Evolutionary conservation across 1,140 invertebrate species (phyloP).

Genomic region (Formica exsecta): DNA sequence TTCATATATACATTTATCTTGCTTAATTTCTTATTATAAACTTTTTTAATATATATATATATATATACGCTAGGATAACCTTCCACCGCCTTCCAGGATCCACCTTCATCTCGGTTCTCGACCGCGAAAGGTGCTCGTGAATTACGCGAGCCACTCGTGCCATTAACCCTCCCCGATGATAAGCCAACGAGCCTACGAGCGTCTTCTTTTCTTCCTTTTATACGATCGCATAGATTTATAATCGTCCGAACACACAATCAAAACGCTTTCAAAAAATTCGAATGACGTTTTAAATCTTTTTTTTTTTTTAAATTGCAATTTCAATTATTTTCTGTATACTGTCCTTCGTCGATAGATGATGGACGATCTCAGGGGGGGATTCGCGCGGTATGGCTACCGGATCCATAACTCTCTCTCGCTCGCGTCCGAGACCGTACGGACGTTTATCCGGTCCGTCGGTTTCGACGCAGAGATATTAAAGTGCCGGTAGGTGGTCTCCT

Average conservation of each 20-base stretch:
- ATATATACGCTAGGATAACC: slow-evolving; percentile 81
- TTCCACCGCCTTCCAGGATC: slow-evolving; percentile 71
- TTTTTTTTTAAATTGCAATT: neutral
- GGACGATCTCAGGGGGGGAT: slow-evolving; percentile 51
- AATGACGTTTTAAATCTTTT: neutral
- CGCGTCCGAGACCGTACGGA: slow-evolving; percentile 61
- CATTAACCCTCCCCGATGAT: slow-evolving; percentile 80
- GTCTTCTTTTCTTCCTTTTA: neutral
- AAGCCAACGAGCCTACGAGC: slow-evolving; percentile 50
- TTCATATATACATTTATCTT: neutral
- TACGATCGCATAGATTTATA: no score
- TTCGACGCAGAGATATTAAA: slow-evolving; percentile 72
- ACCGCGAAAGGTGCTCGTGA: slow-evolving; percentile 70
- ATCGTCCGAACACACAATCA: neutral
- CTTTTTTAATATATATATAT: no score
- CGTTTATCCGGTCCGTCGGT: slow-evolving; percentile 70
- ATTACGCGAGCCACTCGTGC: slow-evolving; percentile 79
- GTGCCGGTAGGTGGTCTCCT: slow-evolving; percentile 64
- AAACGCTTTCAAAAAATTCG: neutral
- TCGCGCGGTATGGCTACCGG: slow-evolving; percentile 58
- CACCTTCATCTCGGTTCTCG: slow-evolving; percentile 21
- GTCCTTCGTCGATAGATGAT: slow-evolving; percentile 13
- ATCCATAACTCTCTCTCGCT: slow-evolving; percentile 69
- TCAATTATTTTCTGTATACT: neutral
- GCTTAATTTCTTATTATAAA: neutral